phyloP scores from a whole-genome alignment of 2,888 invertebrate species.

The Timema cristinae region DNA sequence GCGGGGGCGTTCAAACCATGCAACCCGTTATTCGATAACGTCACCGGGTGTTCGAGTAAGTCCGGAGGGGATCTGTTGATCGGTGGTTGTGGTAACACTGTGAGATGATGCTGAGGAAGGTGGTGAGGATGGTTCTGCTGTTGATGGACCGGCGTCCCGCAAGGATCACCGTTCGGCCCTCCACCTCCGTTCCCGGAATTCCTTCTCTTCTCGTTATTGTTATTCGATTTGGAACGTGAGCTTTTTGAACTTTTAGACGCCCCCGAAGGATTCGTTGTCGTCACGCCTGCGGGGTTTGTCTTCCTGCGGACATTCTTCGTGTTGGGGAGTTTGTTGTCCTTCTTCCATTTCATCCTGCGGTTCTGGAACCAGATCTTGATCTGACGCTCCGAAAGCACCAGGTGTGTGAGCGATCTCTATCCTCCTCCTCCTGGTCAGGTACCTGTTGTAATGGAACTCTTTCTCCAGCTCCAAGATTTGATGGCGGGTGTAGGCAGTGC shows the following conservation, averaged over 20 bases:
- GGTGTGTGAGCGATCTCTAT: constrained; percentile 92
- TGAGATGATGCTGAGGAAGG: constrained; percentile 17
- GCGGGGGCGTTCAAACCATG: no score
- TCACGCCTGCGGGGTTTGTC: constrained; percentile 69
- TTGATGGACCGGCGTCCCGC: constrained; percentile 13
- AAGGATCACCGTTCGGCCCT: neutral
- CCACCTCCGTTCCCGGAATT: constrained; percentile 36
- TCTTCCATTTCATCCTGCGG: constrained; percentile 82
- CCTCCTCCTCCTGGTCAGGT: constrained; percentile 88
- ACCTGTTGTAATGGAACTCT: constrained; percentile 96
- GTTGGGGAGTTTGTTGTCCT: constrained; percentile 84
- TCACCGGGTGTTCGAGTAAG: constrained; percentile 11
- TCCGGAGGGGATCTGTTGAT: constrained; percentile 40
- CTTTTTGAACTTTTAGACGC: constrained; percentile 50
- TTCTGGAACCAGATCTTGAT: constrained; percentile 89
- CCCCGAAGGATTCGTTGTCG: constrained; percentile 47
- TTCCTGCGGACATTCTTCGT: constrained; percentile 75
- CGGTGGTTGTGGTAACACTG: neutral
- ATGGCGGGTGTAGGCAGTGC: constrained; percentile 96
- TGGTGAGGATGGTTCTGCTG: constrained; percentile 19
- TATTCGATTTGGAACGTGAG: constrained; percentile 37
- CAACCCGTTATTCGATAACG: constrained; percentile 45
- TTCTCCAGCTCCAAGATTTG: constrained; percentile 97
- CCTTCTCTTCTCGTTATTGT: constrained; percentile 54
- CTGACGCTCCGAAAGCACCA: constrained; percentile 87